phyloP scores from a whole-genome alignment of 2,113 vertebrate genomes.

The Globicephala melas region DNA sequence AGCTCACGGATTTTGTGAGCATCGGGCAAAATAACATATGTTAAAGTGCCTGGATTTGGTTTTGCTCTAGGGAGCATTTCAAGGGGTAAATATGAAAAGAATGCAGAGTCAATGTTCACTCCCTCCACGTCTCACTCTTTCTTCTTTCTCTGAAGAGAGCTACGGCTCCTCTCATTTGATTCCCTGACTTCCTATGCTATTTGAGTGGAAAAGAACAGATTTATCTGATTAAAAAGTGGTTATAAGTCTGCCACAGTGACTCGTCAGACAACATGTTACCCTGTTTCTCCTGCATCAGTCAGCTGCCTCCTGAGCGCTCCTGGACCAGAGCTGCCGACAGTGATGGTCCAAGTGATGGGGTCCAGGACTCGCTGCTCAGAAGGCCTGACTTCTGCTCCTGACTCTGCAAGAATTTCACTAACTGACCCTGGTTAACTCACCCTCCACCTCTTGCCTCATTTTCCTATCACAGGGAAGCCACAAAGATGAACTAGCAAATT shows the following conservation, averaged over 20 bases:
- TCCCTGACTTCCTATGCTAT: not conserved
- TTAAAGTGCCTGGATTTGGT: not conserved
- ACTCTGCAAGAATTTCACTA: not conserved
- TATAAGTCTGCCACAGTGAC: no score
- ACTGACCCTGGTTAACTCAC: no score
- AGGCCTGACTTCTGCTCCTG: not conserved
- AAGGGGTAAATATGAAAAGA: not conserved
- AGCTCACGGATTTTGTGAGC: not conserved
- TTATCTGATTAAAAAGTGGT: not conserved
- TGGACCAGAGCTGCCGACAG: not conserved
- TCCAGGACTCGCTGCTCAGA: not conserved
- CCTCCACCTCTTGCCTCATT: not conserved
- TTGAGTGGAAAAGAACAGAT: not conserved
- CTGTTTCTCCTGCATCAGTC: not conserved
- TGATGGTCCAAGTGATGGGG: not conserved
- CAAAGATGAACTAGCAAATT: not conserved
- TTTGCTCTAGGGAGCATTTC: not conserved
- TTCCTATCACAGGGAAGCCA: not conserved
- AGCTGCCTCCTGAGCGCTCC: not conserved
- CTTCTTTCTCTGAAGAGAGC: not conserved
- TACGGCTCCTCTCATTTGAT: not conserved
- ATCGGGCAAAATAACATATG: no score
- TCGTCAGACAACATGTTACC: rapidly evolving
- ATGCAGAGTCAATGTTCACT: rapidly evolving
- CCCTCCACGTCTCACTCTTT: not conserved